Base-by-base conservation (phyloP, 2,113 vertebrate species). In the Lycocorax pyrrhopterus region DNA sequence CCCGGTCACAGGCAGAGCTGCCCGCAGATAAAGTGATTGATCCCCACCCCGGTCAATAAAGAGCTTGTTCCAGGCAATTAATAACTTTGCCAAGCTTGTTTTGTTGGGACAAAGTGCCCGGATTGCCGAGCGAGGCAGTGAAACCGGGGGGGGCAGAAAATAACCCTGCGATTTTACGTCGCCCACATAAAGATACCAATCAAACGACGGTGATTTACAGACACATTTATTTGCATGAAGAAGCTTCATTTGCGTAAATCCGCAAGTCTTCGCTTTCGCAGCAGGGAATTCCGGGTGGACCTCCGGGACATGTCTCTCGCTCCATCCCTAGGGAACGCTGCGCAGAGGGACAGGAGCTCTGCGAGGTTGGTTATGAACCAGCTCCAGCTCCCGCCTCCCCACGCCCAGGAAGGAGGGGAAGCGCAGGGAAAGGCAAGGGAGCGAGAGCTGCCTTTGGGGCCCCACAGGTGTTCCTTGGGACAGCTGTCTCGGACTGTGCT, bases 61-160 rank as follows among this genome's bases (percentile, higher is more conserved):
- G 56, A 74, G 67, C 80, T 81, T 92, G 80, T 93, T 95, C 76
- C 49, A 10, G 26, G 64, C 88, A 77, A 92, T 93, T 91, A 67
- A 92, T 95, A 94, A 96, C 93, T 90, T 94, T 8, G 44, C 52
- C 76, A 12, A 67, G 74, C 68, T 75, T 52, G 43, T 64, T 82
- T 63, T 49, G 20, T 64, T 93, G 27, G 55, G 74, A 17, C 27
- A 30, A 69, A 80, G 30, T 7, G 18, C n/a, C 53, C 4, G 9
- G 55, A 14, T 58, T 39, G 29, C 63, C 32, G 53, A 49, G 39
- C 0, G 3, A 49, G 44, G 47, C 19, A 47, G 67, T 3, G 52
- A 55, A 80, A 44, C 7, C 3, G 47, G 47, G 19, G 46, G 32
- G 32, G 37, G 13, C 0, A 13, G 16, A 26, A n/a, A 72, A 32